Evolutionary conservation across 2,797 vertebrate species (phyloP), one percentile per base, ranked within the genome.

Genomic region (Cryptoblepharus egeriae): DNA sequence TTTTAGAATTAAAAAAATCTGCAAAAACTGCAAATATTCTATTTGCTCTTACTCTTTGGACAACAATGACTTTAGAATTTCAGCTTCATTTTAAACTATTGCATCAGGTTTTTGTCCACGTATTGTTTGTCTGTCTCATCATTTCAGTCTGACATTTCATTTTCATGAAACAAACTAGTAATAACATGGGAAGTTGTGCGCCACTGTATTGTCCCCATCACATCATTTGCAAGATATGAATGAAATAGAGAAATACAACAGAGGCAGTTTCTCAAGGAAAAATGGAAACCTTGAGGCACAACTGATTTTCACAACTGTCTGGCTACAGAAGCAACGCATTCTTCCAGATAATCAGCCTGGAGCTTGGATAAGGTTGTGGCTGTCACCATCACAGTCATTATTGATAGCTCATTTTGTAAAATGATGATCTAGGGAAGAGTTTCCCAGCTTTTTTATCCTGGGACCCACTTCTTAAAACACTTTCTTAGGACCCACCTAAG

Each of bases 131-230:
- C 1, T 70, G 49, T 0, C 1, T 39, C 39, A 77, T 18, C 35
- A 28, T 83, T 83, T 71, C 24, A 18, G 24, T 18, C 45, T 71
- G 35, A 42, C 26, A 60, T 70, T 65, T 70, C 49, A 67, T 67
- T 67, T 64, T 81, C 22, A 75, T n/a, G 16, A 75, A 39, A 75
- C 18, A 76, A 68, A 75, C 64, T 49, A 16, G 60, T 85, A 71
- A 24, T 35, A 9, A 9, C 37, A 6, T 7, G 37, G 70, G 9
- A 20, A 76, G 71, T 57, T 3, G 16, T 0, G 0, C 1, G 28
- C 1, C 58, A 15, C 84, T 81, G 82, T 78, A 81, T 80, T 82
- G 65, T 85, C 5, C 55, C 1, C 30, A 5, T 37, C 18, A 30
- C 30, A 49, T 57, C 37, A 32, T 58, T 75, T 75, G 13, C 16